Conservation (phyloP, 2,113 vertebrate species). For the Micromys minutus region DNA sequence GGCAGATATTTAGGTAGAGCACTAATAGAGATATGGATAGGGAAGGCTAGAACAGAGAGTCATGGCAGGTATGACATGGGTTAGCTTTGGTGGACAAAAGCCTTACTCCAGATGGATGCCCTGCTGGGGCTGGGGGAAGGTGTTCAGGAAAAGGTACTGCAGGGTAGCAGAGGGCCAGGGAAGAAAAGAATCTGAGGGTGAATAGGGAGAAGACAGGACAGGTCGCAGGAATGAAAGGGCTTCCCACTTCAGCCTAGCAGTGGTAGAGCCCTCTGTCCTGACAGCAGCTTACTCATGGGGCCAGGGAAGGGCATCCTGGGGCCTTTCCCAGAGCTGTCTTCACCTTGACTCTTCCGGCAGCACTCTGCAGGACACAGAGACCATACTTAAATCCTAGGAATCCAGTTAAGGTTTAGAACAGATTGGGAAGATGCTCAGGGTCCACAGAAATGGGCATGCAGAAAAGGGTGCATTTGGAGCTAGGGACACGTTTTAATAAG, state of each 20-base stretch:
- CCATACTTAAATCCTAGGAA: neutral
- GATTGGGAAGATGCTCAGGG: neutral
- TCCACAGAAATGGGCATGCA: neutral
- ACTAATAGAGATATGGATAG: neutral
- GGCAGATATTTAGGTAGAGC: neutral
- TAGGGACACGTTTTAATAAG: constrained; percentile 10
- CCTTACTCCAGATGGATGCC: neutral
- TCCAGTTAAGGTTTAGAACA: neutral
- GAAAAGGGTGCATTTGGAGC: neutral
- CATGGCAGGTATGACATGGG: neutral
- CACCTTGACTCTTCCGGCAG: neutral
- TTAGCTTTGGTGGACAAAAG: neutral
- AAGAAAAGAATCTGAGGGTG: neutral
- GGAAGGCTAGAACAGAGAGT: neutral
- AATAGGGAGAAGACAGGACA: neutral
- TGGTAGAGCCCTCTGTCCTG: neutral
- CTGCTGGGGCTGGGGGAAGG: neutral
- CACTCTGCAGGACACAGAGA: neutral
- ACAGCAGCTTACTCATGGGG: neutral
- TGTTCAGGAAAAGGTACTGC: neutral
- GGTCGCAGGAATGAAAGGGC: neutral
- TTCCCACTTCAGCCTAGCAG: neutral
- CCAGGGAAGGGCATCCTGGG: neutral
- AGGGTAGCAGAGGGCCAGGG: no score
- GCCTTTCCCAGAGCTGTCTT: neutral